Evolutionary conservation across 23 tunicate genomes (phyloP), one percentile per base, ranked within the genome.

Genomic region (Diplosoma virens): DNA sequence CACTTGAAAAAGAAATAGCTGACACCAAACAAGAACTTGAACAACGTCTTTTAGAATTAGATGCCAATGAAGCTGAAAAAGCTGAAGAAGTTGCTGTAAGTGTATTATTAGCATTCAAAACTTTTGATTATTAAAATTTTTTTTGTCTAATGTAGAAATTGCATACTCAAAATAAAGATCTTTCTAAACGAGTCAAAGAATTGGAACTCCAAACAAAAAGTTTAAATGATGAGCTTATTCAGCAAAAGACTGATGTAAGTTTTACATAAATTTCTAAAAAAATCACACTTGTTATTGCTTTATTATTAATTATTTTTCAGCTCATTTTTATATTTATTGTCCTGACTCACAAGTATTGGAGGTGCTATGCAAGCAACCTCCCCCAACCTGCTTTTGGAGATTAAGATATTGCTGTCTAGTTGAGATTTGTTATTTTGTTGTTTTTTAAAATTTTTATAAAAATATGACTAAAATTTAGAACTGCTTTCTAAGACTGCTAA

Each of bases 1-100:
- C 32, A 33, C 37, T 67, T 24, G 81, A 76, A 33, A 52, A 50
- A 16, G 53, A 72, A 46, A 30, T 81, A 0, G 53, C 67, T 21
- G 85, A 79, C 20, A 55, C 85, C 1, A 82, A 86, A 48, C 71
- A 64, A 20, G 86, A 83, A 17, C 71, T 87, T 31, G 95, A 87
- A 56, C 67, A 87, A 72, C 87, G 87, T 1, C 73, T 87, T 0
- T 45, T 47, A 25, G 95, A 81, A 22, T 63, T 68, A 75, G 83
- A 81, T 37, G 30, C 66, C 0, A 76, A 52, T 17, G 82, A 82
- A 35, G 71, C 77, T 9, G 63, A 81, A 20, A 64, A 45, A 28
- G 95, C 86, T 32, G 79, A 81, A 14, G 86, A 81, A 59, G 14
- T 45, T 25, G 86, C 86, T 37, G 86, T 81, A 80, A 4, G 61